These are phyloP conservation scores for Trichacis sp. DNA, from an alignment of 2,888 invertebrate genomes.

Conservation along the genomic window DNA sequence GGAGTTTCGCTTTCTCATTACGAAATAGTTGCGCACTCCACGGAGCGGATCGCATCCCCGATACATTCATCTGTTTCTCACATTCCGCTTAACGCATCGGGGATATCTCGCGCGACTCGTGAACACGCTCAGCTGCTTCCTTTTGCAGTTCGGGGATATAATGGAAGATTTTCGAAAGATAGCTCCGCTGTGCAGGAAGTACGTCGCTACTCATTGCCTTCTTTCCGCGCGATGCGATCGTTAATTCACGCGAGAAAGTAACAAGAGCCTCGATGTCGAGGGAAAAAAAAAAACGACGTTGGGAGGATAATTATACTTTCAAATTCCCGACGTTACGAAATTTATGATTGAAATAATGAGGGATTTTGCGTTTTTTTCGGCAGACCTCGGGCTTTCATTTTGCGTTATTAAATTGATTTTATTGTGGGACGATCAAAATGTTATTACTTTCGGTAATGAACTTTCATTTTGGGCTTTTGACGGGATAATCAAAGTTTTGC, in stretches of 20 bases:
- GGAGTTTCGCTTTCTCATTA: slow-evolving; percentile 12
- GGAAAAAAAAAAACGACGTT: background rate
- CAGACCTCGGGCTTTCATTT: background rate
- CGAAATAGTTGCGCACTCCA: slow-evolving; percentile 13
- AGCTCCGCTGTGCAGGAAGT: slow-evolving; percentile 22
- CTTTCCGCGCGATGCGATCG: slow-evolving; percentile 17
- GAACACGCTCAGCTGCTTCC: slow-evolving; percentile 23
- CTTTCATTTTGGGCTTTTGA: background rate
- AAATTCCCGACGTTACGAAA: slow-evolving; percentile 5
- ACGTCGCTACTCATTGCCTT: slow-evolving; percentile 23
- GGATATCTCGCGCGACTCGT: slow-evolving; percentile 23
- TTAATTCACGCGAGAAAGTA: slow-evolving; percentile 19
- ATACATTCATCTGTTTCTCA: slow-evolving; percentile 33
- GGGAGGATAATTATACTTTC: slow-evolving; percentile 10
- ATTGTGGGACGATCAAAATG: background rate
- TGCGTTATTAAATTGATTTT: background rate
- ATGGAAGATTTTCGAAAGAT: slow-evolving; percentile 34
- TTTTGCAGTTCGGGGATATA: slow-evolving; percentile 21
- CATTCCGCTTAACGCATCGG: slow-evolving; percentile 24
- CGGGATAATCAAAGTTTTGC: too few species aligned
- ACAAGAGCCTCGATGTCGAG: slow-evolving; percentile 11
- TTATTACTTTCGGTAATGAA: background rate
- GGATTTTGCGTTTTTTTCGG: background rate
- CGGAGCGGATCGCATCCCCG: slow-evolving; percentile 23
- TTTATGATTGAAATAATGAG: background rate